Percentiles rank a stretch among this genome's conserved stretches.
Evolutionary conservation across 2,888 invertebrate species (phyloP).

Genomic region (Strigamia maritima): DNA sequence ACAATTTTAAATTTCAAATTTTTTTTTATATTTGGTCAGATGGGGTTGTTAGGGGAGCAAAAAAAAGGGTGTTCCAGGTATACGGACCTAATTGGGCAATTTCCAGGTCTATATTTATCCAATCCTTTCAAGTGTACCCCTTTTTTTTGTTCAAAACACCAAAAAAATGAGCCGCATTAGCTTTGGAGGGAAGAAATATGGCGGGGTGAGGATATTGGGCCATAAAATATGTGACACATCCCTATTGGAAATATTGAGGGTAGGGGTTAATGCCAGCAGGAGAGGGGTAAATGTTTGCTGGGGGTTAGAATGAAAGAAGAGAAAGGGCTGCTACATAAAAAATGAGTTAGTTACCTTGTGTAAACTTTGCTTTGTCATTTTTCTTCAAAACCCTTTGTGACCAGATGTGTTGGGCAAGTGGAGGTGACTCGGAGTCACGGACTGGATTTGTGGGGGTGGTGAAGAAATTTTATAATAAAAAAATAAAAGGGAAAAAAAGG

Average conservation of each 20-base stretch:
- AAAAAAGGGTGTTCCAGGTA: slow-evolving; percentile 18
- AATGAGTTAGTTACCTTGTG: slow-evolving; percentile 34
- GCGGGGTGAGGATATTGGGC: slow-evolving; percentile 2
- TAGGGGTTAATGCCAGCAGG: slow-evolving; percentile 29
- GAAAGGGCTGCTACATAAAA: background rate
- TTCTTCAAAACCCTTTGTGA: slow-evolving; percentile 2
- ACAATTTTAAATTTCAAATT: background rate
- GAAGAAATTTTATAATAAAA: background rate
- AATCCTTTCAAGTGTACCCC: slow-evolving; percentile 10
- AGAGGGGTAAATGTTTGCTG: slow-evolving; percentile 32
- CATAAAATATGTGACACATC: slow-evolving; percentile 17
- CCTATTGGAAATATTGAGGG: slow-evolving; percentile 22
- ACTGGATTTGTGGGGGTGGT: background rate
- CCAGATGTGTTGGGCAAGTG: slow-evolving; percentile 14
- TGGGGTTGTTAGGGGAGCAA: background rate
- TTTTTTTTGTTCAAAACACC: background rate
- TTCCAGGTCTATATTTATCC: slow-evolving; percentile 31
- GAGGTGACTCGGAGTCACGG: background rate
- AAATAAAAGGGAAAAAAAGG: background rate
- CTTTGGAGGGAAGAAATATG: background rate
- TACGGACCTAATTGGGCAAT: slow-evolving; percentile 9
- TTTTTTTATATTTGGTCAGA: slow-evolving; percentile 9
- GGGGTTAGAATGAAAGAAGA: background rate
- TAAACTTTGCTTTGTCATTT: slow-evolving; percentile 28
- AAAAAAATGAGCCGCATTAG: background rate